phyloP scores from a whole-genome alignment of 2,797 vertebrate species.

The Margarornis squamiger region DNA sequence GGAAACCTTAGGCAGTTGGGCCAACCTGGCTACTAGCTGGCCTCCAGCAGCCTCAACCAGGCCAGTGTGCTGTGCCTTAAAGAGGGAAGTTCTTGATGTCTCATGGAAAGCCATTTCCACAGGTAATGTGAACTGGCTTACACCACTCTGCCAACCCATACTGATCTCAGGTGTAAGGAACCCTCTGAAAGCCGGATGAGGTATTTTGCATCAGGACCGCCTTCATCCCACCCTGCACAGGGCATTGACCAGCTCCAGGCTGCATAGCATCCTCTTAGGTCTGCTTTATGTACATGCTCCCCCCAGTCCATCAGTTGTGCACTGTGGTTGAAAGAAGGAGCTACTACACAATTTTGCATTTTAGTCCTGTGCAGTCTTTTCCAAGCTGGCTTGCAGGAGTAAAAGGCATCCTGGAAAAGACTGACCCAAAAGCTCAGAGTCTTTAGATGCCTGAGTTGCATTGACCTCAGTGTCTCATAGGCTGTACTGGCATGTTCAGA shows the following conservation, averaged over 20 bases:
- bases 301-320: neutral
- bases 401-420: neutral
- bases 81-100: neutral
- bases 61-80: neutral
- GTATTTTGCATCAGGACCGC: neutral
- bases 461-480: neutral
- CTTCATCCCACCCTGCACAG: neutral
- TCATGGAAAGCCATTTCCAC: neutral
- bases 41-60: neutral
- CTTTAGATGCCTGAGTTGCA: neutral
- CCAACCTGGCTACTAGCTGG: neutral
- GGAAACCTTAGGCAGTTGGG: neutral
- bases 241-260: neutral
- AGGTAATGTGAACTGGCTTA: neutral
- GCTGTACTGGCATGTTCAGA: neutral
- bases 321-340: neutral
- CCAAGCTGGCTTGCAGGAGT: neutral
- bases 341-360: neutral
- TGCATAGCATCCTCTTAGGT: neutral
- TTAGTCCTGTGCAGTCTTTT: neutral
- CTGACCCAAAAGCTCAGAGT: neutral
- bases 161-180: neutral
- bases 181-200: neutral
- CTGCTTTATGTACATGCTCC: neutral
- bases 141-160: accelerated